These are phyloP conservation scores for Asbolus verrucosus DNA, from an alignment of 1,140 invertebrate species.

Conservation along the genomic window DNA sequence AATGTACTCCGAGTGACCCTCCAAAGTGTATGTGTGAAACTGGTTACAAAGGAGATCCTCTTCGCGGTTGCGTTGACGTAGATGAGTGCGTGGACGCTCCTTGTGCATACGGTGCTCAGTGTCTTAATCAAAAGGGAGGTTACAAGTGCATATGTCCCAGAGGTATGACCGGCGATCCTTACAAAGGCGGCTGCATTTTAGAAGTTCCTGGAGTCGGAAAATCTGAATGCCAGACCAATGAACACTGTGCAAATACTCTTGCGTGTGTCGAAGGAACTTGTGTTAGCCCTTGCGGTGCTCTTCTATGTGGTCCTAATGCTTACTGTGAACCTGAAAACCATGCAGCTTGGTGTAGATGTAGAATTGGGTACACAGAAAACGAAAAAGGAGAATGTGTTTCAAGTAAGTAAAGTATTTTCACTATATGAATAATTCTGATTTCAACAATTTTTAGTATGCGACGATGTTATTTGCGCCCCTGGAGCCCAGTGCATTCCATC, in stretches of 20 bases:
- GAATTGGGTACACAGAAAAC: slow-evolving; percentile 82
- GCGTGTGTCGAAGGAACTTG: slow-evolving; percentile 82
- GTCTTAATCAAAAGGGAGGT: slow-evolving; percentile 86
- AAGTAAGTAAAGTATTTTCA: slow-evolving; percentile 69
- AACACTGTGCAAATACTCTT: slow-evolving; percentile 83
- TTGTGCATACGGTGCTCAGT: slow-evolving; percentile 87
- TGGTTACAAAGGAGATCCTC: slow-evolving; percentile 87
- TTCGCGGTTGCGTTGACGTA: slow-evolving; percentile 84
- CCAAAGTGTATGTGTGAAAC: slow-evolving; percentile 88
- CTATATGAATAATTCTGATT: not conserved
- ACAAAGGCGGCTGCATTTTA: slow-evolving; percentile 81
- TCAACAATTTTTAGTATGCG: slow-evolving; percentile 73
- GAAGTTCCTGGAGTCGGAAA: slow-evolving; percentile 64
- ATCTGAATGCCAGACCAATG: slow-evolving; percentile 76
- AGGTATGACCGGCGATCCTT: slow-evolving; percentile 86
- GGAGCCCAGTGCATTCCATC: slow-evolving; percentile 91
- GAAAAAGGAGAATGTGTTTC: slow-evolving; percentile 83
- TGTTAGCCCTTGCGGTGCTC: slow-evolving; percentile 81
- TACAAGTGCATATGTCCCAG: slow-evolving; percentile 87
- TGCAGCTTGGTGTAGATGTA: slow-evolving; percentile 88
- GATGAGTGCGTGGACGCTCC: slow-evolving; percentile 84
- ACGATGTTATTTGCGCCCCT: slow-evolving; percentile 82
- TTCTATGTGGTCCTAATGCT: slow-evolving; percentile 86
- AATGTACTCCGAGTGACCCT: slow-evolving; percentile 90
- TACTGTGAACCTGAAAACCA: slow-evolving; percentile 90